Base-by-base conservation (phyloP, 2,113 vertebrate genomes). In the Reinhardtius hippoglossoides region DNA sequence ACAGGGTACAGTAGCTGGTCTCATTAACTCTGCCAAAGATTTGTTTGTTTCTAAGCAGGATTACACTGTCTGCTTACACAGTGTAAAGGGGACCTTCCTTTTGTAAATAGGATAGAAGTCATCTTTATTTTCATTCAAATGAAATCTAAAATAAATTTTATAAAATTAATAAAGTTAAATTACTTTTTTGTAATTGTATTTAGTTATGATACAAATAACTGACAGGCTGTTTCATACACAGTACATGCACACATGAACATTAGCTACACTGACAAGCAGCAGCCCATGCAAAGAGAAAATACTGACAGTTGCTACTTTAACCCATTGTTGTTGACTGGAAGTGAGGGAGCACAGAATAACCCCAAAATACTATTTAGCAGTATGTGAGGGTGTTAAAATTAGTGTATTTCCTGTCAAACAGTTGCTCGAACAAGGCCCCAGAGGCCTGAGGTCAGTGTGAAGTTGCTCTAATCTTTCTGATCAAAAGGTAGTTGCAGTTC, bases 401-500 rank as follows among this genome's bases (percentile, higher is more conserved):
- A 60, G 81, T 76, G 73, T 70, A 76, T 89, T 90, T 93, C 89
- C 92, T 89, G 84, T 86, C 16, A 58, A 69, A 65, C 9, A 35
- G 82, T 90, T 88, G 72, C 68, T 83, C 31, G 64, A 71, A 42
- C 61, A 35, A 46, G 24, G 26, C 48, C 54, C 67, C 63, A 59
- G 13, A 31, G 52, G 40, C 54, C 59, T 18, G 31, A 31, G 31
- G 31, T 74, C 46, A 10, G 59, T 7, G 21, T 64, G 20, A 81
- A 24, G 77, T 82, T 57, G 10, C 65, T 2, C 44, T 68, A 13
- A 37, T 72, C 18, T 65, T 56, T 60, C 40, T 72, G 48, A 85
- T 84, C 50, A 77, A 80, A 76, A 1, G 0, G n/a, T 10, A 42
- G 40, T 12, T 0, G 12, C 40, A 13, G 2, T 92, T 93, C 86